Evolutionary conservation across 2,888 invertebrate genomes (phyloP).

Genomic region (Carpatolechia fugitivella): DNA sequence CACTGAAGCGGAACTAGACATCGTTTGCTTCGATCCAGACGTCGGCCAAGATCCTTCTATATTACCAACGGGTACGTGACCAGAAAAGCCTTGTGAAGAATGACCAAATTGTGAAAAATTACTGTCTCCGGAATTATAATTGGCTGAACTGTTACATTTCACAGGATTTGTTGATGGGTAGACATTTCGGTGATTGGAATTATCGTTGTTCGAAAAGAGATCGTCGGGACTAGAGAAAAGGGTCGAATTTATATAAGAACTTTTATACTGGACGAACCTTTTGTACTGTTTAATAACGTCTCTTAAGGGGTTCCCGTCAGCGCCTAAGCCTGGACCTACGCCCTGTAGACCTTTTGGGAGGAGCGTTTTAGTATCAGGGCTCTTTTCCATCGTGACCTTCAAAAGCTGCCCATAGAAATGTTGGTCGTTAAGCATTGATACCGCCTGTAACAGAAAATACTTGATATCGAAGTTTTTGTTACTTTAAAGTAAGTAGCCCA

Average conservation of each 20-base stretch:
- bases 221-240: constrained; percentile 26
- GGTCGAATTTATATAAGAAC: constrained; percentile 28
- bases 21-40: too few relatives aligned
- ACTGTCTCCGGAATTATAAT: background rate
- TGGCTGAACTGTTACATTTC: background rate
- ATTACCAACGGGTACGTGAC: too few relatives aligned
- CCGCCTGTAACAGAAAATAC: constrained; percentile 44
- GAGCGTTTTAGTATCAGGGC: constrained; percentile 29
- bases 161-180: background rate
- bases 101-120: too few relatives aligned
- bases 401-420: constrained; percentile 43
- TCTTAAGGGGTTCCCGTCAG: constrained; percentile 44
- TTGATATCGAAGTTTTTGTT: background rate
- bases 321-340: constrained; percentile 54
- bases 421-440: constrained; percentile 61
- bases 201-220: background rate
- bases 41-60: too few relatives aligned
- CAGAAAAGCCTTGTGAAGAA: background rate
- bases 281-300: constrained; percentile 49
- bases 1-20: too few relatives aligned
- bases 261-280: constrained; percentile 37
- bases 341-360: constrained; percentile 52
- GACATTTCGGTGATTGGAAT: background rate
- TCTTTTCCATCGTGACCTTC: constrained; percentile 41
- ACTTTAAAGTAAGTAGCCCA: too few relatives aligned